Base-by-base conservation (phyloP, 2,797 vertebrate species). In the Myotis pilosus region DNA sequence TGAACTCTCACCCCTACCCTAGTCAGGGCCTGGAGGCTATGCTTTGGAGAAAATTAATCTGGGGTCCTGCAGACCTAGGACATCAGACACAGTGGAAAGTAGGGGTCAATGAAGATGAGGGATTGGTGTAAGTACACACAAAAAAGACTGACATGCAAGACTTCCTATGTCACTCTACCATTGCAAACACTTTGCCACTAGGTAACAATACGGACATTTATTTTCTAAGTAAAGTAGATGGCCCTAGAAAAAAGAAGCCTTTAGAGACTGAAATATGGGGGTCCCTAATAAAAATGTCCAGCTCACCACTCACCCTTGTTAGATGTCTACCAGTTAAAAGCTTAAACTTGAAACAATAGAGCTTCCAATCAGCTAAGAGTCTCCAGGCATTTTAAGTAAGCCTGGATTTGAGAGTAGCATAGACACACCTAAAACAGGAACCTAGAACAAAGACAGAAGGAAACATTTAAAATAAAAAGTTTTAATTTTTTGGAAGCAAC, bases 341-440 rank as follows among this genome's bases (percentile, higher is more conserved):
- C 17, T 57, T 5, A 60, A 7, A 5, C 60, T 80, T 57, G 17
- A n/a, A 76, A 44, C 49, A 36, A 57, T 57, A 75, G 79, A 60
- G 5, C 30, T 44, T 49, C 17, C n/a, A 51, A 41, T 23, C 8
- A 22, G 38, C 55, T 60, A 38, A 13, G 51, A 0, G 5, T 62
- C 22, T 25, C n/a, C 49, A 47, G 20, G 8, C n/a, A 89, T 44
- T 60, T 38, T 38, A 84, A 41, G 30, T 38, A 44, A 92, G 19
- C 44, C 17, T 85, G 17, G 19, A 25, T 57, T 41, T 28, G 4
- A 76, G 49, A 60, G 81, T 8, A 10, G 49, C 41, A 49, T 9
- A 87, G 75, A 23, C 30, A 75, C 16, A 87, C n/a, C 12, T 68
- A 88, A 87, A 82, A 74, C 53, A 55, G 68, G 36, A 74, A 64